Evolutionary conservation across 2,888 invertebrate genomes (phyloP).

Genomic region (Allophyes oxyacanthae): DNA sequence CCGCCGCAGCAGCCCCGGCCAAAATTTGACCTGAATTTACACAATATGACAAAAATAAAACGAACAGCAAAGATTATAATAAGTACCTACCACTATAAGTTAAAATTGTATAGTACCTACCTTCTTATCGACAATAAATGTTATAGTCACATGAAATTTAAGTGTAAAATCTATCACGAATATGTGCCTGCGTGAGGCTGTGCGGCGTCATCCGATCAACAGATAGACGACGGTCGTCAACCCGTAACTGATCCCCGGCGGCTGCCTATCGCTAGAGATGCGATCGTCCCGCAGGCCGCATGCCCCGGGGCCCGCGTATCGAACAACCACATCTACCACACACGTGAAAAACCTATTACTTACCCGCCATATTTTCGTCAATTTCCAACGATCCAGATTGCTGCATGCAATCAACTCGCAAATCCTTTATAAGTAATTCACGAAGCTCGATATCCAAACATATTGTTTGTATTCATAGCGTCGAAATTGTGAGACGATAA

Average conservation of each 20-base stretch:
- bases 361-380: constrained; percentile 35
- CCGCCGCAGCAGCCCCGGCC: too few relatives aligned
- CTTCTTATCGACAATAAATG: constrained; percentile 29
- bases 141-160: constrained; percentile 43
- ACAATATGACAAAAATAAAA: too few relatives aligned
- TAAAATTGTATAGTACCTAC: too few relatives aligned
- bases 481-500: constrained; percentile 27
- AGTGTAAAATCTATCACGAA: constrained; percentile 44
- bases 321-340: constrained; percentile 23
- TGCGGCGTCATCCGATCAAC: constrained; percentile 52
- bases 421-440: constrained; percentile 50
- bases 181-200: constrained; percentile 29
- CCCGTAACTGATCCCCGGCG: constrained; percentile 60
- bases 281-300: constrained; percentile 41
- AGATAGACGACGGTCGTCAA: constrained; percentile 65
- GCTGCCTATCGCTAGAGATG: constrained; percentile 55
- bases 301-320: constrained; percentile 39
- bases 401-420: constrained; percentile 45
- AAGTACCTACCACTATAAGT: too few relatives aligned
- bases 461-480: constrained; percentile 55
- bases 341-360: constrained; percentile 47
- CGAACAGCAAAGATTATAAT: too few relatives aligned
- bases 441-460: constrained; percentile 44
- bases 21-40: too few relatives aligned
- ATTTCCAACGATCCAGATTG: constrained; percentile 49